phyloP scores from a whole-genome alignment of 1,140 invertebrate species.

The Sipha flava region DNA sequence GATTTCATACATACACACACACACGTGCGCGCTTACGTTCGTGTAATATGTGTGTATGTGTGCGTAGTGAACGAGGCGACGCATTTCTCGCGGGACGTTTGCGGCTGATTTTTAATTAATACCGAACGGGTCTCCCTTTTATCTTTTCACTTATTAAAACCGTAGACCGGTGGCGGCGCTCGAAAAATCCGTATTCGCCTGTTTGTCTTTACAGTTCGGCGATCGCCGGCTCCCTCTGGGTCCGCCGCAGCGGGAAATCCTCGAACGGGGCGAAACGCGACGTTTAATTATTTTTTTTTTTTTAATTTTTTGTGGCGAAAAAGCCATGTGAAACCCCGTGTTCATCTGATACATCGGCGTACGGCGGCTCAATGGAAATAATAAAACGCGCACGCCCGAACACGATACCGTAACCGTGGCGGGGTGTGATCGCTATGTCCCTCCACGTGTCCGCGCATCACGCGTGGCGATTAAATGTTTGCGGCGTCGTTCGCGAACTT shows the following conservation, averaged over 20 bases:
- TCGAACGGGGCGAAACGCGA: no score
- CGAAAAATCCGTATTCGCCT: conserved; percentile 9
- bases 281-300: no score
- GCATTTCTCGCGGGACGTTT: conserved; percentile 10
- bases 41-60: not conserved
- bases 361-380: no score
- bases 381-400: no score
- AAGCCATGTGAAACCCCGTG: no score
- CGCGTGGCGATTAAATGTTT: no score
- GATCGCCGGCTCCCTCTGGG: not conserved
- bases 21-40: not conserved
- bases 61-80: not conserved
- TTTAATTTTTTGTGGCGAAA: no score
- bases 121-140: conserved; percentile 27
- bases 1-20: not conserved
- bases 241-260: not conserved
- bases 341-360: no score
- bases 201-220: not conserved
- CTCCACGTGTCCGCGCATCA: no score
- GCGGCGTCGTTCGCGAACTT: no score
- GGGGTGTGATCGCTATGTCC: no score
- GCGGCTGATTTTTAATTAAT: conserved; percentile 30
- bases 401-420: no score
- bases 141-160: conserved; percentile 30
- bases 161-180: not conserved